Evolutionary conservation across 2,113 vertebrate species (phyloP).

Genomic region (Lontra canadensis): DNA sequence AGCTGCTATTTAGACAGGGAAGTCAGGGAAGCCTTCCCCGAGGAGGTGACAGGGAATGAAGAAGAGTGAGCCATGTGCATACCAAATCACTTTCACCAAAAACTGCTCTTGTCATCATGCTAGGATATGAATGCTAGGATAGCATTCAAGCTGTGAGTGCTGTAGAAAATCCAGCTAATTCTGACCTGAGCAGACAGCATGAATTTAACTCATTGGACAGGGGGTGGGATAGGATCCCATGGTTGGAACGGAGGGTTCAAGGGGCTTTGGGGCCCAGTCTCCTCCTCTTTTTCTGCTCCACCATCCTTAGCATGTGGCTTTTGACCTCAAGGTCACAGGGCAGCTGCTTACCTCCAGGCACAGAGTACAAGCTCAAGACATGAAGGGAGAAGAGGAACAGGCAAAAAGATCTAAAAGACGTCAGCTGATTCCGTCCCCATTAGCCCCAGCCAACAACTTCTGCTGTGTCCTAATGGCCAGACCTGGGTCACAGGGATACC

Average conservation of each 20-base stretch:
- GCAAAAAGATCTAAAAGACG: no score
- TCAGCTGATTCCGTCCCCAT: not conserved
- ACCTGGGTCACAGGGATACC: not conserved
- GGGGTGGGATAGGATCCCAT: not conserved
- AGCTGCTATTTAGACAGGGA: not conserved
- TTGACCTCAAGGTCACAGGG: not conserved
- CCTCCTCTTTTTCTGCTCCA: not conserved
- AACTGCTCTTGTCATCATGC: not conserved
- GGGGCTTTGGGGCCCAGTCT: not conserved
- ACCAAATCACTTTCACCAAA: not conserved
- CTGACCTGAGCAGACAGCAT: not conserved
- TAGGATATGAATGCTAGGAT: no score
- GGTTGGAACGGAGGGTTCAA: not conserved
- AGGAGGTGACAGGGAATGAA: not conserved
- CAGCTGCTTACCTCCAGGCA: not conserved
- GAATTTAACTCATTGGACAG: not conserved
- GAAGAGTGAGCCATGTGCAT: not conserved
- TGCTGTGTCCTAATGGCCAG: not conserved
- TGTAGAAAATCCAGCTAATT: not conserved
- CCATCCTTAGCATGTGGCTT: not conserved
- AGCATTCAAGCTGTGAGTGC: not conserved
- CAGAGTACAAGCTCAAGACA: not conserved
- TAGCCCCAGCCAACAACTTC: not conserved
- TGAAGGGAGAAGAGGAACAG: not conserved
- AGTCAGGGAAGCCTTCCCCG: not conserved